These are phyloP conservation scores for Brachionus manjavacas DNA, from an alignment of 1,140 invertebrate genomes.

Conservation along the genomic window DNA sequence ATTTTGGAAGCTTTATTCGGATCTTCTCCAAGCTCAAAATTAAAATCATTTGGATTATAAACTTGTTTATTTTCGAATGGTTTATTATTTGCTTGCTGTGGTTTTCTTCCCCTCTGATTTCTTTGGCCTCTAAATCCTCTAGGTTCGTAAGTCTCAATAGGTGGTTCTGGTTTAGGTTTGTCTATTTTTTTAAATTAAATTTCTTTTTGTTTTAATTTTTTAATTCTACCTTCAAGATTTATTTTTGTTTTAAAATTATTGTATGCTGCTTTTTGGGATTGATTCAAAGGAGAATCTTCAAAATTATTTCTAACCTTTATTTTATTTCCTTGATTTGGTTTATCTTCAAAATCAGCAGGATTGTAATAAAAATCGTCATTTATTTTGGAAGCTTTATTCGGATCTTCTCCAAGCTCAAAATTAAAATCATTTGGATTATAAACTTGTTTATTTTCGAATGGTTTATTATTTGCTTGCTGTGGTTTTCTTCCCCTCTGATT, in stretches of 20 bases:
- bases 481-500: background rate
- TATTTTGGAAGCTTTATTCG: background rate
- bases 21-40: background rate
- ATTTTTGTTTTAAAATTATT: constrained; percentile 1
- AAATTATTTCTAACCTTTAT: no score
- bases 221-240: background rate
- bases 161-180: background rate
- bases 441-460: background rate
- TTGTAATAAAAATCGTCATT: constrained; percentile 12
- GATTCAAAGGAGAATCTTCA: no score
- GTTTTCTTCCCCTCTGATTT: background rate
- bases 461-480: background rate
- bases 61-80: background rate
- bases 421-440: constrained; percentile 30
- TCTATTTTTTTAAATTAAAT: background rate
- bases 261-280: no score
- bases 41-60: constrained; percentile 30
- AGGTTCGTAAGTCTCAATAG: background rate
- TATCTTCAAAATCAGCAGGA: constrained; percentile 25
- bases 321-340: background rate
- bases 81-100: background rate
- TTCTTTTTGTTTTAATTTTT: background rate
- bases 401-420: background rate
- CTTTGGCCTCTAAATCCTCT: background rate
- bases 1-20: background rate